Evolutionary conservation across 2,888 invertebrate species (phyloP), one percentile per base, ranked within the genome.

Genomic region (Drosophila fulvimacula): DNA sequence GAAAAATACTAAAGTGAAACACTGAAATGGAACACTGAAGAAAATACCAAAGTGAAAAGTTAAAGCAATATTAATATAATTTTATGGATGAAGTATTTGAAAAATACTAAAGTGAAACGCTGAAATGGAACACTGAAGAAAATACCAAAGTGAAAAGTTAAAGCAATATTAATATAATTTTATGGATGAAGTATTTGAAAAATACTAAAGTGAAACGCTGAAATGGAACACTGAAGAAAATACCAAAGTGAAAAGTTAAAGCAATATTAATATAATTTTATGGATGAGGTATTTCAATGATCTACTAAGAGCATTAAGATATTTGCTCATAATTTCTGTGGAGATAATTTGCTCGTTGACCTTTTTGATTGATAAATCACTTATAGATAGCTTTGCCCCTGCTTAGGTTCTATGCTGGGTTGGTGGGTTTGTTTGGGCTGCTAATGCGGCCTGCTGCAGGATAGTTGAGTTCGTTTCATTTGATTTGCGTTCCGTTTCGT

Each of bases 401-500:
- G 3, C 32, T 1, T 1, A 38, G n/a, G 3, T 17, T 30, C 17
- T 38, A 9, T 34, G 42, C 42, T 67, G 63, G 59, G 44, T 69
- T 52, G 53, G n/a, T n/a, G n/a, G n/a, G n/a, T n/a, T n/a, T n/a
- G n/a, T n/a, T n/a, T 67, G 63, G 59, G 44, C 72, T 52, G 53
- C 68, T 73, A 34, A 36, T 75, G 73, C 51, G 17, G 17, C 48
- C 30, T 5, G 30, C n/a, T 6, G 17, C 46, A 46, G 5, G 27
- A 17, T 13, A 32, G 13, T 38, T 72, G 70, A 70, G 15, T 67
- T 44, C 63, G 58, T 74, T 81, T 74, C 49, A 58, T 55, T 73
- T 69, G 62, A 48, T 69, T 56, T 69, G 9, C 46, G 27, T 38
- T 52, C 36, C 70, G 77, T 85, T 87, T 75, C 70, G 77, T 85